These are phyloP conservation scores for Tanypteryx hageni DNA, from an alignment of 2,888 invertebrate genomes.

Conservation along the genomic window DNA sequence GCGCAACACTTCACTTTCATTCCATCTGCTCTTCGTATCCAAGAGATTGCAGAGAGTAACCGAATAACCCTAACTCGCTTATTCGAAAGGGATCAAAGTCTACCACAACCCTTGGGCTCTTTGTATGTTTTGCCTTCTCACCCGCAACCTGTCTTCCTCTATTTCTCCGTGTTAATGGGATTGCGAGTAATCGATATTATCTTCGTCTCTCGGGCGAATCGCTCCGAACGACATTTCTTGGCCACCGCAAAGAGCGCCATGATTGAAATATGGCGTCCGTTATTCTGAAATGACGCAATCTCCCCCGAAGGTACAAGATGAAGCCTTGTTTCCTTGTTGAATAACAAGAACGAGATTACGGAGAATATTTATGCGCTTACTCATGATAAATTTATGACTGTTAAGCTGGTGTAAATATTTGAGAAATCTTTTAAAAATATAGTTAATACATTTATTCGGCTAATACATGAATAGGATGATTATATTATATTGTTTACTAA, in stretches of 20 bases:
- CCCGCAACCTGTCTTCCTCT: background rate
- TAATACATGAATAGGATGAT: too few species aligned
- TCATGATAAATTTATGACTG: too few species aligned
- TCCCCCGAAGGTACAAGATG: too few species aligned
- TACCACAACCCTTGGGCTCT: background rate
- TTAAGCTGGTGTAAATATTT: too few species aligned
- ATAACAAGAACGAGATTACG: too few species aligned
- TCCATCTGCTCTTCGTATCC: background rate
- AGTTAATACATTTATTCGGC: too few species aligned
- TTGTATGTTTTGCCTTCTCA: background rate
- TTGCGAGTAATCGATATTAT: constrained; percentile 27
- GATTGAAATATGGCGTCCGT: background rate
- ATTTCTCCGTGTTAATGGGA: constrained; percentile 16
- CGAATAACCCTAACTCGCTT: background rate
- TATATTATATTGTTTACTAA: too few species aligned
- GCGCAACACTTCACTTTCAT: too few species aligned
- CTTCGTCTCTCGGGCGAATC: background rate
- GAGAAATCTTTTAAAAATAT: too few species aligned
- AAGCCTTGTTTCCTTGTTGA: too few species aligned
- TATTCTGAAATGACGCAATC: background rate
- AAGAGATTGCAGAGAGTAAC: background rate
- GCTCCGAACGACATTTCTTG: background rate
- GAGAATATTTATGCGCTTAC: too few species aligned
- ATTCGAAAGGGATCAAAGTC: background rate
- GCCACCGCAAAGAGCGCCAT: constrained; percentile 13